phyloP scores from a whole-genome alignment of 2,888 invertebrate genomes.

The Hydrotaea cyrtoneurina region DNA sequence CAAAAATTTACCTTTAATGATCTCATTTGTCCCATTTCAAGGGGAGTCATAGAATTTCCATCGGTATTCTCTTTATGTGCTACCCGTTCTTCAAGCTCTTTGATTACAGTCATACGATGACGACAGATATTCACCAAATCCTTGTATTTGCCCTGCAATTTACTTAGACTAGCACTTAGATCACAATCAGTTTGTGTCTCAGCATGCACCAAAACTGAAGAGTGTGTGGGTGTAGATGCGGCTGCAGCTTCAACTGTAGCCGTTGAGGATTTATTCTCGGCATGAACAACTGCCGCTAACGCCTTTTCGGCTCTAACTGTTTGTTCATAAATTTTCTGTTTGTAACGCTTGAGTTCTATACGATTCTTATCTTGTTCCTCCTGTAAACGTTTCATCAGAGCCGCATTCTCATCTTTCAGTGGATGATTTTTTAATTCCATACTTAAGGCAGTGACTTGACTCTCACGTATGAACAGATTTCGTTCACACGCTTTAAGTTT shows the following conservation, averaged over 20 bases:
- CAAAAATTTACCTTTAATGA: slow-evolving; percentile 72
- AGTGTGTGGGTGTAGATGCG: slow-evolving; percentile 8
- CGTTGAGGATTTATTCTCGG: background rate
- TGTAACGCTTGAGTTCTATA: slow-evolving; percentile 74
- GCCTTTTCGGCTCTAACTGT: slow-evolving; percentile 63
- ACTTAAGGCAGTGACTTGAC: slow-evolving; percentile 75
- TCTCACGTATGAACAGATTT: slow-evolving; percentile 74
- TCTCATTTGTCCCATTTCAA: slow-evolving; percentile 70
- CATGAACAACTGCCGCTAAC: slow-evolving; percentile 28
- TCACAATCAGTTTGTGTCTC: slow-evolving; percentile 73
- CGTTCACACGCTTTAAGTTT: slow-evolving; percentile 75
- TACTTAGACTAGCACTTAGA: slow-evolving; percentile 67
- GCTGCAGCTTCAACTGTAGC: slow-evolving; percentile 33
- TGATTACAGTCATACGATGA: slow-evolving; percentile 72
- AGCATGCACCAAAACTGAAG: background rate
- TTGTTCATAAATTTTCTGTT: slow-evolving; percentile 70
- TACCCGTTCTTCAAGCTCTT: slow-evolving; percentile 71
- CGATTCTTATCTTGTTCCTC: slow-evolving; percentile 75
- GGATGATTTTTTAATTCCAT: slow-evolving; percentile 77
- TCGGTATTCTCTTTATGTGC: slow-evolving; percentile 70
- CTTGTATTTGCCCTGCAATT: slow-evolving; percentile 72
- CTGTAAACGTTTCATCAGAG: slow-evolving; percentile 73
- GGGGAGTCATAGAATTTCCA: slow-evolving; percentile 64
- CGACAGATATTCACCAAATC: slow-evolving; percentile 75
- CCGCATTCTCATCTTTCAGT: slow-evolving; percentile 75